Evolutionary conservation across 2,888 invertebrate species (phyloP), one percentile per base, ranked within the genome.

Genomic region (Proisotoma minuta): DNA sequence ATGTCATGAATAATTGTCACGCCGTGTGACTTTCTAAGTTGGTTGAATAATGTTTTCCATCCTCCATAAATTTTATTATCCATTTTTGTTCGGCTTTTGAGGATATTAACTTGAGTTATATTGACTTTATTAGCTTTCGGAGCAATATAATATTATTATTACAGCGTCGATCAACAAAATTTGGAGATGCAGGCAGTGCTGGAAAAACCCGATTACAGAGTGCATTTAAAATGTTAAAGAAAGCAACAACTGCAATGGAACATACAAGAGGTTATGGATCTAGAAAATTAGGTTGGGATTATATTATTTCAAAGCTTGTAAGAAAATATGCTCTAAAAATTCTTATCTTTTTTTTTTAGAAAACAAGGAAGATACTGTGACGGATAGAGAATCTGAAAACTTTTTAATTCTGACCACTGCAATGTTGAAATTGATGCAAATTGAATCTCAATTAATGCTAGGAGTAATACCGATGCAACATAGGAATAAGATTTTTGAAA

Each of bases 331-430:
- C 8, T 34, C 34, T 34, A 18, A 18, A 12, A 15, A 48, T 26
- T 51, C 26, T 20, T 3, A 10, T 24, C 24, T 10, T 12, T 54
- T 58, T 10, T 77, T 24, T 77, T 76, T 63, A 79, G 78, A 78
- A 62, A 73, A 76, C 24, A 81, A 82, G 54, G 85, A 85, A 74
- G 84, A 85, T 68, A 75, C 80, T 5, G 81, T 86, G 69, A 87
- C 86, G 59, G 90, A 90, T 76, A 85, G 88, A 75, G 91, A 91
- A 78, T 84, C 89, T 81, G 89, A 91, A 75, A 86, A 88, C 76
- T 91, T 90, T 78, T 79, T 94, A 65, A 84, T 89, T 48, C 83
- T 90, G 74, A 85, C 94, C 3, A 86, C 90, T 29, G 91, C 89
- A 1, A 80, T 94, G 63, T 87, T 89, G 66, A 86, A 89, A 61